These are phyloP conservation scores for Stenoptilia bipunctidactyla DNA, from an alignment of 2,888 invertebrate species.

Conservation along the genomic window DNA sequence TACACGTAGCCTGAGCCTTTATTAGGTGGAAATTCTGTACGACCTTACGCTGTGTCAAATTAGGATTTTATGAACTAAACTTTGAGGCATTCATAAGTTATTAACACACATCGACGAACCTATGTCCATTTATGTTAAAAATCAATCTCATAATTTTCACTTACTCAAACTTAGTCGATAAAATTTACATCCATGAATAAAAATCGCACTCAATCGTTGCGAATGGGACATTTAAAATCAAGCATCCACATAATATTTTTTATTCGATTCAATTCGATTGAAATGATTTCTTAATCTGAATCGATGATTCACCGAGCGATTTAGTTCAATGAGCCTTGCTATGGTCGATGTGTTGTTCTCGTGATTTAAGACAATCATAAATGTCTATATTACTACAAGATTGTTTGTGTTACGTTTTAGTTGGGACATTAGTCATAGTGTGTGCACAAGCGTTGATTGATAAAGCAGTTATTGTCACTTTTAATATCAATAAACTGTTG, in stretches of 20 bases:
- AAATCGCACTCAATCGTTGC: conserved; percentile 22
- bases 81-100: not conserved
- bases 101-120: not conserved
- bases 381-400: conserved; percentile 53
- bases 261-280: conserved; percentile 30
- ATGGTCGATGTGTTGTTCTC: conserved; percentile 58
- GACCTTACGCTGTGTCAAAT: conserved; percentile 33
- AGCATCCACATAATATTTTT: conserved; percentile 22
- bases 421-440: not conserved
- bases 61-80: conserved; percentile 28
- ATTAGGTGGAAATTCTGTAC: conserved; percentile 69
- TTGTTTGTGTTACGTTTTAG: conserved; percentile 27
- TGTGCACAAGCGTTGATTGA: not conserved
- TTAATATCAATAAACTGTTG: not conserved
- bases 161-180: conserved; percentile 16
- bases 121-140: not conserved
- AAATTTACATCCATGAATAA: conserved; percentile 38
- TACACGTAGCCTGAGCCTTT: conserved; percentile 65
- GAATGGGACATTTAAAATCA: conserved; percentile 22
- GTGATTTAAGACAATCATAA: conserved; percentile 52
- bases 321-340: conserved; percentile 61
- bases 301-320: conserved; percentile 43
- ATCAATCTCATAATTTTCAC: not conserved
- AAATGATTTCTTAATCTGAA: conserved; percentile 38
- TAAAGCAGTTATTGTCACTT: conserved; percentile 1